Evolutionary conservation across 1,140 invertebrate species (phyloP).

Genomic region (Formica selysi): DNA sequence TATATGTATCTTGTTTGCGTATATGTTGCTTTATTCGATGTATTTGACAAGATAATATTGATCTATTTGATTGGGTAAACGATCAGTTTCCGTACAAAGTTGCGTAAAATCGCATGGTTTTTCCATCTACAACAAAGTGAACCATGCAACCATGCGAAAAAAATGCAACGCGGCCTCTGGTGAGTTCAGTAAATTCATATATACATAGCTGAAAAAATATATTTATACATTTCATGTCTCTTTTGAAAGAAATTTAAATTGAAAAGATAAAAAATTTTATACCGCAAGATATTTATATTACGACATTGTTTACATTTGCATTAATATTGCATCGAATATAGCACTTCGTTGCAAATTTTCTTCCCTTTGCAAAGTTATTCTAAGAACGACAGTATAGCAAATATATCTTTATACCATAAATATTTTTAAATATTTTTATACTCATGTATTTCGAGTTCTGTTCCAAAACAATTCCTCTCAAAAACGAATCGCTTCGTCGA

Average conservation of each 20-base stretch:
- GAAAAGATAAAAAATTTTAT: slow-evolving; percentile 1
- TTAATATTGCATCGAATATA: neutral
- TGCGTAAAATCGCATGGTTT: neutral
- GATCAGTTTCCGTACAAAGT: neutral
- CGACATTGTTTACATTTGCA: neutral
- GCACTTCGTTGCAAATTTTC: neutral
- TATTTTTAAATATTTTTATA: no score
- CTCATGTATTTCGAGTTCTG: neutral
- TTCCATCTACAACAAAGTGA: neutral
- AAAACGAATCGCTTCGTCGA: slow-evolving; percentile 18
- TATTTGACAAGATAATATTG: neutral
- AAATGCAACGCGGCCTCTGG: neutral
- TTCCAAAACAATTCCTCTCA: neutral
- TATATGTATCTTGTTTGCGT: slow-evolving; percentile 1
- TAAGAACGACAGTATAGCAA: neutral
- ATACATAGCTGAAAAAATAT: slow-evolving; percentile 21
- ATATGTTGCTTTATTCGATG: neutral
- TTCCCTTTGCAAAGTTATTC: neutral
- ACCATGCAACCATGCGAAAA: neutral
- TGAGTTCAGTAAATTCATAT: neutral
- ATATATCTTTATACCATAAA: neutral
- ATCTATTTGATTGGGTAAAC: neutral
- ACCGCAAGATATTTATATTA: slow-evolving; percentile 1
- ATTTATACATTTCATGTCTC: neutral
- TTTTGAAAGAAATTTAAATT: slow-evolving; percentile 4